A percentile compares a stretch with the other conserved stretches of the same genome.
Evolutionary conservation across 2,797 vertebrate genomes (phyloP).

Genomic region (Poliocrania exsul): DNA sequence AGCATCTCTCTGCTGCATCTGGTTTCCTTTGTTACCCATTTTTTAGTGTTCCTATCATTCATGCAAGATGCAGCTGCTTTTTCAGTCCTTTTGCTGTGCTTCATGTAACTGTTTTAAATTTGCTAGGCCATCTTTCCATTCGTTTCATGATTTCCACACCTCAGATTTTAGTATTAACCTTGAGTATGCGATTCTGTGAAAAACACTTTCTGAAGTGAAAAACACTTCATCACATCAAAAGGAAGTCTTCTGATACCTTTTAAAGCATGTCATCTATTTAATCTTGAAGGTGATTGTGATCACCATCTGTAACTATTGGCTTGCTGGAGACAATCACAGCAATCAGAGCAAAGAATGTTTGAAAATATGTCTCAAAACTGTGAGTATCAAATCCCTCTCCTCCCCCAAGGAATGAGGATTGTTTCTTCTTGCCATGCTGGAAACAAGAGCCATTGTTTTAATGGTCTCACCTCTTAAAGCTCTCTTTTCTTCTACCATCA

Average conservation of each 20-base stretch:
- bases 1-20: neutral
- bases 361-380: neutral
- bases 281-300: neutral
- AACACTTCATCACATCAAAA: neutral
- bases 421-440: neutral
- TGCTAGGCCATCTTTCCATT: neutral
- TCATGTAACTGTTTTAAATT: neutral
- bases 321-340: neutral
- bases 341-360: neutral
- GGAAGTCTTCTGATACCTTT: neutral
- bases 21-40: conserved; percentile 11
- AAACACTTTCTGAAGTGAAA: conserved; percentile 23
- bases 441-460: neutral
- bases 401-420: neutral
- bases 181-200: neutral
- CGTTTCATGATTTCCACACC: neutral
- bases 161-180: conserved; percentile 15
- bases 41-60: neutral
- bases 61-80: neutral
- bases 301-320: neutral
- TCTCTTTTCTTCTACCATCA: neutral
- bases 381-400: neutral
- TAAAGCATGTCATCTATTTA: neutral
- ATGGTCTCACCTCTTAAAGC: neutral
- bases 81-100: neutral